phyloP scores from a whole-genome alignment of 2,797 vertebrate genomes.

The Fundulus diaphanus region DNA sequence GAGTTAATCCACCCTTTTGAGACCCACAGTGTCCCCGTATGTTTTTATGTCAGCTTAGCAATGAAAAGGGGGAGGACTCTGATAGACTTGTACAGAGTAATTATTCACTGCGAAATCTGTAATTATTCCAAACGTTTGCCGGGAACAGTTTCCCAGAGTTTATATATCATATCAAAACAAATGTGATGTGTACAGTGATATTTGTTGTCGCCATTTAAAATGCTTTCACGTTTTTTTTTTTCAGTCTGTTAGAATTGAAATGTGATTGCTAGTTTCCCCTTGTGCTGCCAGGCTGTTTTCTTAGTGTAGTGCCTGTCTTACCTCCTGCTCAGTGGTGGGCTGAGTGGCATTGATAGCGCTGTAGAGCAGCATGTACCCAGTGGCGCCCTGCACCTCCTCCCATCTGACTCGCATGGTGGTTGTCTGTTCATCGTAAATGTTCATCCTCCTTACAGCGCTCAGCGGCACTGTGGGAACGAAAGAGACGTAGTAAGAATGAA shows the following conservation, averaged over 20 bases:
- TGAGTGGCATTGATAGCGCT: slow-evolving; percentile 87
- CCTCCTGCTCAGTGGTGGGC: slow-evolving; percentile 86
- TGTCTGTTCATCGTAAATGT: slow-evolving; percentile 87
- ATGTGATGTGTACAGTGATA: not conserved
- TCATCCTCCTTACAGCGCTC: slow-evolving; percentile 85
- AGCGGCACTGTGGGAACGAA: slow-evolving; percentile 84
- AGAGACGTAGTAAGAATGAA: not conserved
- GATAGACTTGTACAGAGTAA: slow-evolving; percentile 53
- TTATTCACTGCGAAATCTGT: slow-evolving; percentile 55
- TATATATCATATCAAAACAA: not conserved
- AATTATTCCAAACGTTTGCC: slow-evolving; percentile 39
- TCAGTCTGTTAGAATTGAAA: slow-evolving; percentile 13
- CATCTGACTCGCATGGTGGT: slow-evolving; percentile 93
- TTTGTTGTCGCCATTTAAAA: not conserved
- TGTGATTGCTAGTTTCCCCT: slow-evolving; percentile 14
- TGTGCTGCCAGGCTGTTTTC: not conserved
- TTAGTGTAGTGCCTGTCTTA: slow-evolving; percentile 56
- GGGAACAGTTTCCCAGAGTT: not conserved
- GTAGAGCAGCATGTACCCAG: slow-evolving; percentile 90
- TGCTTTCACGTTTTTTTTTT: not conserved
- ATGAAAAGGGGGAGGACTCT: slow-evolving; percentile 34
- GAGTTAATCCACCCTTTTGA: slow-evolving; percentile 49
- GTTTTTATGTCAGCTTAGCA: slow-evolving; percentile 45
- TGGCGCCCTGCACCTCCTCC: slow-evolving; percentile 86
- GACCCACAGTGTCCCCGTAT: slow-evolving; percentile 56